Base-by-base conservation (phyloP, 1,140 invertebrate species). In the Dreissena polymorpha region DNA sequence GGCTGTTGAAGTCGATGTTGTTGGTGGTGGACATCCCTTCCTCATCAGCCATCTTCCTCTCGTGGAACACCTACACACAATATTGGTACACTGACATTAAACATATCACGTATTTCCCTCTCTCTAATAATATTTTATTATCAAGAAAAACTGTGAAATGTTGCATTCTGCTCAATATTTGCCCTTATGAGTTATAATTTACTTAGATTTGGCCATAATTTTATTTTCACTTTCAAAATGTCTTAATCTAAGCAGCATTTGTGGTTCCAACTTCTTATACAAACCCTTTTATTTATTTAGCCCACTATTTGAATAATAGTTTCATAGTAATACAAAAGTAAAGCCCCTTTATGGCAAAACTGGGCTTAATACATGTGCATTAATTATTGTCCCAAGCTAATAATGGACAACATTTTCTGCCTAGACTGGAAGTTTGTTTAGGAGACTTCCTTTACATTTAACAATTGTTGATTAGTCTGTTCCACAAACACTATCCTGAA, bases 21-120 rank as follows among this genome's bases (percentile, higher is more conserved):
- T 83, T 64, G n/a, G 71, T 74, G 0, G 75, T 57, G 18, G 84
- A 70, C 6, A 87, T 25, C 25, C 69, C 69, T 51, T 83, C 86
- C 73, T 90, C 89, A 86, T 90, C 89, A 64, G 84, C 49, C 68
- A 88, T 72, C 57, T 90, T 90, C n/a, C 86, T 75, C 39, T 83
- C 82, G 65, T 89, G 86, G 68, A 90, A 90, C 16, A 85, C 84
- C 89, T 90, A 82, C 5, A 71, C 12, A 25, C 12, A 25, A 71
- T 6, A 29, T 8, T 23, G 21, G 51, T 71, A 13, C 21, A 71
- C 5, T 23, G 29, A n/a, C 64, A 39, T 1, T 67, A 13, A n/a
- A 67, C 23, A 67, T 67, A 67, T 14, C 0, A 8, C 2, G 18
- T n/a, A 63, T 63, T 2, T 18, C 18, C 57, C 18, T 5, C 18